phyloP scores from a whole-genome alignment of 2,888 invertebrate species.

The Stegophylla sp. region DNA sequence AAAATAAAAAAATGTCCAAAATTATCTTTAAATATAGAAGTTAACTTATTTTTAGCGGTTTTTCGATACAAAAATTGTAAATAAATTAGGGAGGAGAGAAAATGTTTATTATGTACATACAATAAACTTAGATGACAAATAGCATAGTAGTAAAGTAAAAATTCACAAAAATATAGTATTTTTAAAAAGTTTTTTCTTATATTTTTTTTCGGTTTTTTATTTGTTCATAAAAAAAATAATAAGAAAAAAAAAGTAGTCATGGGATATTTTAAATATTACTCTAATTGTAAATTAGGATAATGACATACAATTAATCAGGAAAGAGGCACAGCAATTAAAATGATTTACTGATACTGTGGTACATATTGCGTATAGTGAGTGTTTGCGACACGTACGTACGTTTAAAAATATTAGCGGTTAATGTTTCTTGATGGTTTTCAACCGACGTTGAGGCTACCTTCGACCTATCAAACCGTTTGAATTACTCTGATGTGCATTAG shows the following conservation, averaged over 20 bases:
- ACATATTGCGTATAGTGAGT: constrained; percentile 9
- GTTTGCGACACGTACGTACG: constrained; percentile 21
- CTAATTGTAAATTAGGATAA: constrained; percentile 17
- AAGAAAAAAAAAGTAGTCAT: constrained; percentile 42
- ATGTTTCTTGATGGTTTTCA: constrained; percentile 7
- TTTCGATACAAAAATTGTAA: constrained; percentile 36
- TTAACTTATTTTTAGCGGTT: constrained; percentile 12
- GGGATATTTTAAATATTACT: constrained; percentile 10
- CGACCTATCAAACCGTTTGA: constrained; percentile 82
- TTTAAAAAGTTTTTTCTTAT: background rate
- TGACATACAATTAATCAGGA: background rate
- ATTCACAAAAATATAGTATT: constrained; percentile 25
- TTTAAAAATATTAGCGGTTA: constrained; percentile 14
- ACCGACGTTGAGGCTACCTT: constrained; percentile 73
- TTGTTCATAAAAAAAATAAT: constrained; percentile 47
- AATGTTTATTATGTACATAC: constrained; percentile 41
- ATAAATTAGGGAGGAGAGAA: background rate
- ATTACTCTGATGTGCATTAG: constrained; percentile 68
- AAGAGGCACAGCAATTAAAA: constrained; percentile 23
- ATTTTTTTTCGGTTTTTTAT: constrained; percentile 10
- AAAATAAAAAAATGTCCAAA: constrained; percentile 1
- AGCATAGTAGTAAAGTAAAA: constrained; percentile 27
- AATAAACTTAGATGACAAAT: constrained; percentile 25
- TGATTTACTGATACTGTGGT: constrained; percentile 31
- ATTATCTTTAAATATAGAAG: constrained; percentile 1